Percentiles rank a stretch among this genome's conserved stretches.
Evolutionary conservation across 2,888 invertebrate species (phyloP).

Genomic region (Litoditis marina): DNA sequence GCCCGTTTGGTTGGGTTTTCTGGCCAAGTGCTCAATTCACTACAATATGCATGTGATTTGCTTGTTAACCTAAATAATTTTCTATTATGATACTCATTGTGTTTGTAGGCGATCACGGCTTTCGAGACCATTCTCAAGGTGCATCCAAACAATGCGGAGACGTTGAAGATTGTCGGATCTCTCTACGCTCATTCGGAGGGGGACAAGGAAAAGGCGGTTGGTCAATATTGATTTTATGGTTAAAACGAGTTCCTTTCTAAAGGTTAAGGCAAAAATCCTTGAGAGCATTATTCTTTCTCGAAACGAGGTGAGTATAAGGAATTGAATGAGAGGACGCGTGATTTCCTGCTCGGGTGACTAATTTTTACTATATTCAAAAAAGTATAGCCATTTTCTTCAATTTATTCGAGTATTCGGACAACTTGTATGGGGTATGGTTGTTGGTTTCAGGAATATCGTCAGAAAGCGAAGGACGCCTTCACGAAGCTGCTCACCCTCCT

Average conservation of each 20-base stretch:
- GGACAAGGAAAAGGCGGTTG: too few species aligned
- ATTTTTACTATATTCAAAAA: too few species aligned
- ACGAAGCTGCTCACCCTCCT: slow-evolving; percentile 90
- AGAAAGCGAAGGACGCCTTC: slow-evolving; percentile 73
- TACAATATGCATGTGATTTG: too few species aligned
- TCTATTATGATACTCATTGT: not conserved
- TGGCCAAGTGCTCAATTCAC: slow-evolving; percentile 1
- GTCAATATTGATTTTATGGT: too few species aligned
- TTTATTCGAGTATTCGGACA: too few species aligned
- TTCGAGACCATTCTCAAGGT: slow-evolving; percentile 97
- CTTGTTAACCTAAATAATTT: too few species aligned
- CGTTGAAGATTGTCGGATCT: slow-evolving; percentile 97
- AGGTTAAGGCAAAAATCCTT: too few species aligned
- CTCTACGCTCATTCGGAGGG: slow-evolving; percentile 74
- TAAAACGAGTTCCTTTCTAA: too few species aligned
- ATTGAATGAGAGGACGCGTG: too few species aligned
- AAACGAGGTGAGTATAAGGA: too few species aligned
- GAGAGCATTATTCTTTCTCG: too few species aligned
- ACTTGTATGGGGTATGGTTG: not conserved
- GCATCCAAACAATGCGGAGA: slow-evolving; percentile 96
- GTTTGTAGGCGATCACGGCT: slow-evolving; percentile 82
- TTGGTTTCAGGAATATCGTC: slow-evolving; percentile 12
- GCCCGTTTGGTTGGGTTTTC: not conserved
- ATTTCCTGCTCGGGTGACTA: not conserved
- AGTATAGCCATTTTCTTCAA: too few species aligned